Base-by-base conservation (phyloP, 1,140 invertebrate species). In the Drosophila malerkotliana region DNA sequence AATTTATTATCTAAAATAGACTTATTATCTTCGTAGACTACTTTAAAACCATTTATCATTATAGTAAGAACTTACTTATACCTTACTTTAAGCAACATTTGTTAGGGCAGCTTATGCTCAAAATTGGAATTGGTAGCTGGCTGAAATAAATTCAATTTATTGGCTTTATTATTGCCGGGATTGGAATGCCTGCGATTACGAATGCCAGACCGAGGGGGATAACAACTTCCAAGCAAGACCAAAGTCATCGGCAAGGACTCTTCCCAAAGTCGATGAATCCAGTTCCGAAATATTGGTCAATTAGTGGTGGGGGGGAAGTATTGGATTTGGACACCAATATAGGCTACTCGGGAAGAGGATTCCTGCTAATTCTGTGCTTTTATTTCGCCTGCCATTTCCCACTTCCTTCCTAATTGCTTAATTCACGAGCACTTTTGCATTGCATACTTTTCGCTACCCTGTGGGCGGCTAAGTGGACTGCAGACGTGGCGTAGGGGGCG, bases 121-220 rank as follows among this genome's bases (percentile, higher is more conserved):
- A 72, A 72, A 72, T 72, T 74, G 71, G 60, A 57, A 52, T 57
- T 64, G 61, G 53, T 53, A 57, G 71, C 51, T 74, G 59, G 28
- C 71, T 52, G 72, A 67, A 56, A 85, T 87, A 85, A 85, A 85
- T 85, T 85, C 51, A 62, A 82, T 85, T 82, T 82, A 87, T 87
- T 81, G 64, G 73, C 68, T 34, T 47, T 79, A 77, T 77, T 81
- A 78, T 41, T 59, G 61, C 37, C 56, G 39, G 47, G 39, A 56
- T 53, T 45, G 32, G 32, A 72, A 34, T 41, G 64, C 62, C 77
- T 79, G 76, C 61, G 59, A 72, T 72, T 80, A 80, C 55, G 47
- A 60, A 49, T 80, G 78, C 48, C 72, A 30, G 51, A 28, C 7
- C 9, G 18, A 47, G 18, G 44, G 9, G 44, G 8, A 39, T 55